phyloP scores from a whole-genome alignment of 2,888 invertebrate genomes.

The Eulithis testata region DNA sequence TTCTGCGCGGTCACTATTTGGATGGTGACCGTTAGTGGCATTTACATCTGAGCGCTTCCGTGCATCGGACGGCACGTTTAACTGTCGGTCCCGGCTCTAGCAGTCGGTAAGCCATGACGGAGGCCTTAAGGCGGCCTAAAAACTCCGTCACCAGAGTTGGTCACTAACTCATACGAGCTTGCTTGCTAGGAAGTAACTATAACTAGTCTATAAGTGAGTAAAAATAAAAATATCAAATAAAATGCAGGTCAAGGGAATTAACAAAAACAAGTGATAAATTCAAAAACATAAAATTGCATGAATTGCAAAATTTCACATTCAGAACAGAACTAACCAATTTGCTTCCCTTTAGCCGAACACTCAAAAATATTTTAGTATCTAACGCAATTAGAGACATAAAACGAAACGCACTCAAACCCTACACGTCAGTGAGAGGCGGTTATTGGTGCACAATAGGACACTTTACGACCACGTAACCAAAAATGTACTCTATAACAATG shows the following conservation, averaged over 20 bases:
- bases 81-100: too few species aligned
- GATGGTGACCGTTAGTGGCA: too few species aligned
- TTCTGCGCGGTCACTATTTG: too few species aligned
- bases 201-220: too few species aligned
- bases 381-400: slow-evolving; percentile 63
- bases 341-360: slow-evolving; percentile 54
- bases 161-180: too few species aligned
- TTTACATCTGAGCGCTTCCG: too few species aligned
- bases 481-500: slow-evolving; percentile 39
- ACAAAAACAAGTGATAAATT: slow-evolving; percentile 5
- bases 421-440: slow-evolving; percentile 64
- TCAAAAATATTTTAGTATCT: slow-evolving; percentile 64
- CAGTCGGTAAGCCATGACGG: too few species aligned
- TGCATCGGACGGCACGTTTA: too few species aligned
- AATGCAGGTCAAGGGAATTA: background rate
- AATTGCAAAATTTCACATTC: slow-evolving; percentile 18
- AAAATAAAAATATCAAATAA: too few species aligned
- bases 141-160: too few species aligned
- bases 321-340: slow-evolving; percentile 40
- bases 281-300: slow-evolving; percentile 14
- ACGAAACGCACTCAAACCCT: slow-evolving; percentile 60
- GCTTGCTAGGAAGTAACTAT: too few species aligned
- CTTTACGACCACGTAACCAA: slow-evolving; percentile 19
- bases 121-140: too few species aligned
- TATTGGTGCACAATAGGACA: slow-evolving; percentile 55